These are phyloP conservation scores for Lagodon rhomboides DNA, from an alignment of 2,797 vertebrate genomes.

Conservation along the genomic window DNA sequence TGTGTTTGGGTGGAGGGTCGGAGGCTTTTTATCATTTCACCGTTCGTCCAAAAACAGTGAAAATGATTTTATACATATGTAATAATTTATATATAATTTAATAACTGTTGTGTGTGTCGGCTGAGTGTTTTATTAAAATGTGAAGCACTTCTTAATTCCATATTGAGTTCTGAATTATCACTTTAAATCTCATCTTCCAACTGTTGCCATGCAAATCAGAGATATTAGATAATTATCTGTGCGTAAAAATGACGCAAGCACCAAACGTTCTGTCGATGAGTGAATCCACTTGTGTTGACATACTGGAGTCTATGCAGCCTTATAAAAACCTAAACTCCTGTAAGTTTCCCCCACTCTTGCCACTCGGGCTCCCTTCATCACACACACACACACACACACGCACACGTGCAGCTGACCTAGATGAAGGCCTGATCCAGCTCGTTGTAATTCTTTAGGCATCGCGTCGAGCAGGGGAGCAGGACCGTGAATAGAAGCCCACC, in stretches of 20 bases:
- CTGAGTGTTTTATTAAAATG: not conserved
- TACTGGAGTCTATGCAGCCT: constrained; percentile 13
- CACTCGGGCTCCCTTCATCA: not conserved
- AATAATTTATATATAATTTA: not conserved
- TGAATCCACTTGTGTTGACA: constrained; percentile 5
- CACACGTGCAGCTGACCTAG: constrained; percentile 73
- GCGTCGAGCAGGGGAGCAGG: constrained; percentile 61
- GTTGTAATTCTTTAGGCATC: constrained; percentile 81
- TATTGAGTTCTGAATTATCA: not conserved
- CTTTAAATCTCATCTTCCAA: constrained; percentile 6
- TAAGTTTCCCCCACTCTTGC: constrained; percentile 24
- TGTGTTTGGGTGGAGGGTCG: constrained; percentile 49
- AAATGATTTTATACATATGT: not conserved
- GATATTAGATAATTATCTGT: constrained; percentile 11
- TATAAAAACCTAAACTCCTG: constrained; percentile 21
- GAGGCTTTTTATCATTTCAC: constrained; percentile 18
- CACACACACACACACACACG: constrained; percentile 23
- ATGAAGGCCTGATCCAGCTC: constrained; percentile 80
- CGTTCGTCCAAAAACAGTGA: constrained; percentile 15
- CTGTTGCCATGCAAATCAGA: constrained; percentile 46
- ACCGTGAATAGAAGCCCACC: constrained; percentile 75
- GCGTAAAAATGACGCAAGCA: constrained; percentile 3
- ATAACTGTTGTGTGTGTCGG: not conserved
- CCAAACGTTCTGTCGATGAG: not conserved
- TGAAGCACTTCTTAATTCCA: not conserved